phyloP scores from a whole-genome alignment of 2,113 vertebrate species.

The Cebidichthys violaceus region DNA sequence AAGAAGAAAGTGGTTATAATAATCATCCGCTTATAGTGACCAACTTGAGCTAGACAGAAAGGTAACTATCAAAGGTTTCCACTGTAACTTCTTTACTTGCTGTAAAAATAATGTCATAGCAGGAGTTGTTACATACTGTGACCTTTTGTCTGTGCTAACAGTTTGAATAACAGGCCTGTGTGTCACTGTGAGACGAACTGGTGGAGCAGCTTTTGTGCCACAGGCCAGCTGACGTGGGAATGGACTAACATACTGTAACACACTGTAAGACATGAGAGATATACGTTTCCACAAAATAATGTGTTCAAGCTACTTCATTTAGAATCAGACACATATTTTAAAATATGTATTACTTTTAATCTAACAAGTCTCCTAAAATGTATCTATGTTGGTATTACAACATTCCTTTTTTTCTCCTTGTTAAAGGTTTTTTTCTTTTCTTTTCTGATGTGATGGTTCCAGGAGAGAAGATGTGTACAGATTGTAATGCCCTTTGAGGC shows the following conservation, averaged over 20 bases:
- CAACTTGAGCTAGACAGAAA: too few relatives aligned
- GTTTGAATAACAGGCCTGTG: slow-evolving; percentile 18
- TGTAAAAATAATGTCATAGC: not conserved
- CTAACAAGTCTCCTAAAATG: not conserved
- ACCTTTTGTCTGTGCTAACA: slow-evolving; percentile 17
- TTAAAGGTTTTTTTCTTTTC: too few relatives aligned
- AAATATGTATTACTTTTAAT: not conserved
- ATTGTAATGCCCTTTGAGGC: too few relatives aligned
- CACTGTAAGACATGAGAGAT: too few relatives aligned
- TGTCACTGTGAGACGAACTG: slow-evolving; percentile 52
- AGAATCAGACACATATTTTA: not conserved
- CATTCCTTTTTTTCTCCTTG: too few relatives aligned
- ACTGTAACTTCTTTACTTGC: not conserved
- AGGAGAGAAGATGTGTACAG: too few relatives aligned
- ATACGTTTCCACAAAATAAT: not conserved
- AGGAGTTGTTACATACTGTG: not conserved
- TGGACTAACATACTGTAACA: not conserved
- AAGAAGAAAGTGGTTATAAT: not conserved
- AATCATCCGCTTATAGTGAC: too few relatives aligned
- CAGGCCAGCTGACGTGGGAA: slow-evolving; percentile 24
- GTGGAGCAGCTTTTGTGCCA: slow-evolving; percentile 61
- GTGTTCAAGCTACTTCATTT: not conserved
- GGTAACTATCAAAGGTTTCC: not conserved
- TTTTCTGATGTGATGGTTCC: too few relatives aligned
- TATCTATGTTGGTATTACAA: not conserved